Conservation (phyloP, 2,888 invertebrate species). For the Cheilosia impressa region DNA sequence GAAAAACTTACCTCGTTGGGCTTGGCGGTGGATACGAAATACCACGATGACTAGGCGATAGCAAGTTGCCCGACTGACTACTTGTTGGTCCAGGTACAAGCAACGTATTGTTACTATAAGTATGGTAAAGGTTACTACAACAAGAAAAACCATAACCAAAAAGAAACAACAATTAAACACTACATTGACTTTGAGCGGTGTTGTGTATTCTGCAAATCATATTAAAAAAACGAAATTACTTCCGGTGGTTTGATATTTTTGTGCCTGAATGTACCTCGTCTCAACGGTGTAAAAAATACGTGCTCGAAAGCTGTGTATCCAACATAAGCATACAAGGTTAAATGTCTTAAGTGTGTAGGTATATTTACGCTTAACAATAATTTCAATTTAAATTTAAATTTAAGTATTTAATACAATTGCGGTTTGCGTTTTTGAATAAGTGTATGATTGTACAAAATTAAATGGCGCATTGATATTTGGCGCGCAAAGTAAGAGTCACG, state of each 20-base stretch:
- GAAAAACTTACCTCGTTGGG: conserved; percentile 84
- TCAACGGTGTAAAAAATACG: background rate
- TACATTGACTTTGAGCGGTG: conserved; percentile 70
- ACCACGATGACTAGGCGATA: conserved; percentile 88
- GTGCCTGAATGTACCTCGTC: conserved; percentile 13
- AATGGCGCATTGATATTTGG: too few species aligned
- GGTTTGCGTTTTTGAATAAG: too few species aligned
- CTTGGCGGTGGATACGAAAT: conserved; percentile 94
- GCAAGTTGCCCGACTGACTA: conserved; percentile 83
- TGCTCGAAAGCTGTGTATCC: background rate
- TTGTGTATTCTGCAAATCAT: conserved; percentile 58
- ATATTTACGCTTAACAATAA: too few species aligned
- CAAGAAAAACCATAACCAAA: conserved; percentile 73
- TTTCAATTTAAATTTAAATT: too few species aligned
- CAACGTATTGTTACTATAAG: conserved; percentile 85
- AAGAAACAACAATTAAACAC: conserved; percentile 74
- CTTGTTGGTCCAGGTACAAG: conserved; percentile 85
- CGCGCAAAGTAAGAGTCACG: too few species aligned
- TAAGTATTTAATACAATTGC: too few species aligned
- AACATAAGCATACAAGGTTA: background rate
- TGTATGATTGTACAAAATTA: too few species aligned
- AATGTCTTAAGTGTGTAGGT: background rate
- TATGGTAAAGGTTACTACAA: conserved; percentile 82
- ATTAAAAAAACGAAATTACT: conserved; percentile 24
- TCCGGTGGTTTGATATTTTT: conserved; percentile 17